phyloP scores from a whole-genome alignment of 2,797 vertebrate species.

The Cynodonichthys magdalenae region DNA sequence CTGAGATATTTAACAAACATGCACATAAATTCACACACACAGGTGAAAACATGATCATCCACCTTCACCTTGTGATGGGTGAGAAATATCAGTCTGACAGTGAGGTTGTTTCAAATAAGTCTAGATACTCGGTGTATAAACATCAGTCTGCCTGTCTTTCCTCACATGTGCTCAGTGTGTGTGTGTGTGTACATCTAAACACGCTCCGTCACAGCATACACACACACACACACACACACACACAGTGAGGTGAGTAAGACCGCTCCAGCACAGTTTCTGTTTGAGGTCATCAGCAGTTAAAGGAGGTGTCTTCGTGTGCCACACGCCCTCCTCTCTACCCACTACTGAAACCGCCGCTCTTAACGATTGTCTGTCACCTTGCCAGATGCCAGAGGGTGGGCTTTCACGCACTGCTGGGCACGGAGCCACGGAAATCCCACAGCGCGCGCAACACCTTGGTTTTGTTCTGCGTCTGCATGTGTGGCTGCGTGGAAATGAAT shows the following conservation, averaged over 20 bases:
- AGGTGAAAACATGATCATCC: too few relatives aligned
- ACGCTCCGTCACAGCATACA: neutral
- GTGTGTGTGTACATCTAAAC: conserved; percentile 26
- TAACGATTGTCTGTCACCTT: conserved; percentile 66
- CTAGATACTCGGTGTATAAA: conserved; percentile 34
- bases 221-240: conserved; percentile 10
- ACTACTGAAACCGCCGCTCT: conserved; percentile 1
- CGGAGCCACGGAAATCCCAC: conserved; percentile 47
- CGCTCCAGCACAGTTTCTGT: conserved; percentile 29
- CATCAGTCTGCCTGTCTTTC: conserved; percentile 8
- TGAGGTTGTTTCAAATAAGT: conserved; percentile 20
- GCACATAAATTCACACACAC: too few relatives aligned
- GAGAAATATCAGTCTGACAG: conserved; percentile 21
- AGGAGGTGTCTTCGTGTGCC: conserved; percentile 33
- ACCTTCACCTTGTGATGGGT: too few relatives aligned
- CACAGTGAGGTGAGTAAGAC: conserved; percentile 49
- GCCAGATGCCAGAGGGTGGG: conserved; percentile 49
- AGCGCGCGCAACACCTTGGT: conserved; percentile 42
- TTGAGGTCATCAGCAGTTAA: conserved; percentile 34
- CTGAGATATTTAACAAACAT: too few relatives aligned
- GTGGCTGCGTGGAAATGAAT: conserved; percentile 29
- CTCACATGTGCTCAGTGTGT: neutral
- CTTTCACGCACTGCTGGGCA: conserved; percentile 42
- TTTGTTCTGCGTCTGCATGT: conserved; percentile 31
- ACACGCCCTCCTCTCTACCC: conserved; percentile 2